Conservation (phyloP, 2,797 vertebrate species). For the Oryzias dopingdopingensis region DNA sequence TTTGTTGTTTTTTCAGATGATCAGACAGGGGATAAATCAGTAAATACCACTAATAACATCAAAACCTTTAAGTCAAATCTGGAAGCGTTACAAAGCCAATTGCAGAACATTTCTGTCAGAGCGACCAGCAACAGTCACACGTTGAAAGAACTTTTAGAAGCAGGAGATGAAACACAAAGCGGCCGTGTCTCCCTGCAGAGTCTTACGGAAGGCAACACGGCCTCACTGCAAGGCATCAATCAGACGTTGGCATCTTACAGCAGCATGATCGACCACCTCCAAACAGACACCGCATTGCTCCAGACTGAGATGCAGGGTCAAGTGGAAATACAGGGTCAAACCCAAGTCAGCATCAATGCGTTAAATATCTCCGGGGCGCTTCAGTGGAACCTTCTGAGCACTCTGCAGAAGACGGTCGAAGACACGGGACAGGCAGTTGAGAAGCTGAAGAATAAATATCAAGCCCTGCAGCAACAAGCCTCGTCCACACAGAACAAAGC, state of each 20-base stretch:
- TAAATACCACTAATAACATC: slow-evolving; percentile 87
- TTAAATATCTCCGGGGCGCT: slow-evolving; percentile 92
- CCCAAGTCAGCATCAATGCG: slow-evolving; percentile 83
- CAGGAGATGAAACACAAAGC: slow-evolving; percentile 83
- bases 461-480: slow-evolving; percentile 89
- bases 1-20: slow-evolving; percentile 75
- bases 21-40: slow-evolving; percentile 86
- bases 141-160: slow-evolving; percentile 86
- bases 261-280: slow-evolving; percentile 84
- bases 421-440: slow-evolving; percentile 89
- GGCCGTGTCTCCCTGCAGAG: slow-evolving; percentile 87
- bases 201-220: slow-evolving; percentile 85
- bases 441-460: slow-evolving; percentile 92
- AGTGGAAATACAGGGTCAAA: slow-evolving; percentile 82
- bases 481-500: slow-evolving; percentile 87
- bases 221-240: slow-evolving; percentile 89
- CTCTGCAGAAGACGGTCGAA: slow-evolving; percentile 90
- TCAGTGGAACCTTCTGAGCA: slow-evolving; percentile 84
- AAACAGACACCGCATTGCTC: slow-evolving; percentile 86
- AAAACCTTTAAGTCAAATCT: slow-evolving; percentile 89
- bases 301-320: slow-evolving; percentile 90
- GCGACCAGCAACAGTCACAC: slow-evolving; percentile 85
- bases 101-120: slow-evolving; percentile 84
- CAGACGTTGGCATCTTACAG: slow-evolving; percentile 87
- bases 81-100: slow-evolving; percentile 83